Evolutionary conservation across 2,113 vertebrate genomes (phyloP), one percentile per base, ranked within the genome.

Genomic region (Hypocryptadius cinnamomeus): DNA sequence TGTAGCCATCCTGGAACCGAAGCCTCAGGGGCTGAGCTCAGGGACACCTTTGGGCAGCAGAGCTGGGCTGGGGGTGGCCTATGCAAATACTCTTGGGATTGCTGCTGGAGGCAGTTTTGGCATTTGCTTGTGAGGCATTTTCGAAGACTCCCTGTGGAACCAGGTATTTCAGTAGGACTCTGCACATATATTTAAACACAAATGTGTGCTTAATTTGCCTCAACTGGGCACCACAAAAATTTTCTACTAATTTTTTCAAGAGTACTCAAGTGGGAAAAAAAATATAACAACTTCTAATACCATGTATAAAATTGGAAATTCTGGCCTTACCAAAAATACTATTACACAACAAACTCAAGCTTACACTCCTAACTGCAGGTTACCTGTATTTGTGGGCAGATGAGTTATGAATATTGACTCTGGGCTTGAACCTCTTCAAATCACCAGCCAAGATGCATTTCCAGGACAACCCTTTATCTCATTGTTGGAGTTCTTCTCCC

Each of bases 71-170:
- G 13, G 3, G 23, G 5, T 9, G 15, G 47, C 17, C 18, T 31
- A 9, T 9, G 2, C 5, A 56, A 53, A 42, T 3, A 1, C 30
- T 47, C n/a, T 27, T 3, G 4, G 42, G 63, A 51, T 1, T 66
- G 24, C 18, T 44, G 51, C 57, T 71, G 22, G 27, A 44, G 16
- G 9, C 37, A 19, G 2, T 11, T 79, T 33, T 66, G 31, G 21
- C 40, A 76, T 66, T 9, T 48, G 27, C 12, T 59, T 51, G 13
- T 23, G 22, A 47, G 31, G 22, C 19, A 39, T 39, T 57, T 31
- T 54, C 1, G 1, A 50, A 66, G 53, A 35, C 17, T 82, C 33
- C 39, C 39, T 11, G 28, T 44, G 35, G 44, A 78, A 54, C 9
- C 4, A 1, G 2, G 1, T 54, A 45, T 4, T 54, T 23, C 28